Conservation (phyloP, 2,113 vertebrate species). For the Oryzias melastigma region DNA sequence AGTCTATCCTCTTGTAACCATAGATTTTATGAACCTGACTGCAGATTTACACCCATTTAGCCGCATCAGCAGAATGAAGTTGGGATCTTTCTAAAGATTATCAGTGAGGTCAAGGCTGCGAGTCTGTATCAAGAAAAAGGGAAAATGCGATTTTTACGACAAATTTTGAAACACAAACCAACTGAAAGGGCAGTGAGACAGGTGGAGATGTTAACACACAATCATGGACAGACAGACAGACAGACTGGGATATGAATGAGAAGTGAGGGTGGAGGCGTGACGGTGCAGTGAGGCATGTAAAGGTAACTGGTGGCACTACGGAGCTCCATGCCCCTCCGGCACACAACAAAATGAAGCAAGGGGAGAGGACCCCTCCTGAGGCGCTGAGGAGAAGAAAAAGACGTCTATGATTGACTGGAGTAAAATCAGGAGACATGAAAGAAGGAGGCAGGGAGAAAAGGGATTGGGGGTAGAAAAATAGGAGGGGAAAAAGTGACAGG, state of each 20-base stretch:
- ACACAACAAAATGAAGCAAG: conserved; percentile 33
- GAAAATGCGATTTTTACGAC: background rate
- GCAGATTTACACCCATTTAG: conserved; percentile 4
- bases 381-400: conserved; percentile 17
- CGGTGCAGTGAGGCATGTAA: conserved; percentile 55
- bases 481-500: conserved; percentile 25
- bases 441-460: conserved; percentile 19
- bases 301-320: conserved; percentile 49
- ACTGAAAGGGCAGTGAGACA: conserved; percentile 13
- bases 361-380: too few relatives aligned
- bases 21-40: background rate
- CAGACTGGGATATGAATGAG: conserved; percentile 45
- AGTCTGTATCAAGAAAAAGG: background rate
- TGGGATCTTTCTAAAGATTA: conserved; percentile 6
- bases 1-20: background rate
- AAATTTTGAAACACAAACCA: background rate
- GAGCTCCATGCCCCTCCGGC: conserved; percentile 38
- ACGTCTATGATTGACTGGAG: conserved; percentile 34
- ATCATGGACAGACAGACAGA: conserved; percentile 36
- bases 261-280: conserved; percentile 47
- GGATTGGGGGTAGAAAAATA: background rate
- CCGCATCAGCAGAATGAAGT: conserved; percentile 2
- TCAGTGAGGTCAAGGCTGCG: conserved; percentile 4
- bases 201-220: conserved; percentile 23
- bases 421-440: conserved; percentile 45